Base-by-base conservation (phyloP, 92 coral and sea anemone species). In the Epizoanthus fatuus region DNA sequence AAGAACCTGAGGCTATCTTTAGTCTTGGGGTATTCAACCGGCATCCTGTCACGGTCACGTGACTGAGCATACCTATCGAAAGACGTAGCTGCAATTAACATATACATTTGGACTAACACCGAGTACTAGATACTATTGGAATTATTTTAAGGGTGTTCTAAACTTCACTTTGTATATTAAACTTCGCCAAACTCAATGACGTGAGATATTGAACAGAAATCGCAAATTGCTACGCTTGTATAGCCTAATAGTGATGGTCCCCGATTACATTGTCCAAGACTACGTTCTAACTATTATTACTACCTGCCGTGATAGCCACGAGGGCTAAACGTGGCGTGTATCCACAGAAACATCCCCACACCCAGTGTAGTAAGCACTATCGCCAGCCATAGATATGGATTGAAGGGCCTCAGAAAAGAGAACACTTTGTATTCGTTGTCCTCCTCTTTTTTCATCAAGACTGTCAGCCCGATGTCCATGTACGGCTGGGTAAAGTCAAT, bases 281-380 rank as follows among this genome's bases (percentile, higher is more conserved):
- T 29, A 29, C 35, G 35, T 29, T 29, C 35, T 29, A 29, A 29
- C 35, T 29, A 47, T 47, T 47, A 47, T 47, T 7, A 47, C n/a
- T 80, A 86, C 76, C 91, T 73, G 55, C 96, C 96, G 20, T 93
- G 93, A 40, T 87, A 93, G 20, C 96, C 96, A 69, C 85, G 78
- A 51, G 96, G 96, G 56, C 96, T 93, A 8, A 93, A 82, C 14
- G 93, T 93, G 56, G 94, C 88, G 81, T 91, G 91, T 17, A 90
- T 16, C 90, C 91, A 84, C 38, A 93, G 74, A 29, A 91, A 84
- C 45, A 93, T 45, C 7, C 96, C 96, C 6, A 93, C 94, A 10
- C 85, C 89, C 40, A 93, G 29, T 3, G 94, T 88, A 39, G 92
- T 90, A 53, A 86, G 81, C 14, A 93, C 91, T 35, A 93, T 90